Base-by-base conservation (phyloP, 1,140 invertebrate genomes). In the Maconellicoccus hirsutus region DNA sequence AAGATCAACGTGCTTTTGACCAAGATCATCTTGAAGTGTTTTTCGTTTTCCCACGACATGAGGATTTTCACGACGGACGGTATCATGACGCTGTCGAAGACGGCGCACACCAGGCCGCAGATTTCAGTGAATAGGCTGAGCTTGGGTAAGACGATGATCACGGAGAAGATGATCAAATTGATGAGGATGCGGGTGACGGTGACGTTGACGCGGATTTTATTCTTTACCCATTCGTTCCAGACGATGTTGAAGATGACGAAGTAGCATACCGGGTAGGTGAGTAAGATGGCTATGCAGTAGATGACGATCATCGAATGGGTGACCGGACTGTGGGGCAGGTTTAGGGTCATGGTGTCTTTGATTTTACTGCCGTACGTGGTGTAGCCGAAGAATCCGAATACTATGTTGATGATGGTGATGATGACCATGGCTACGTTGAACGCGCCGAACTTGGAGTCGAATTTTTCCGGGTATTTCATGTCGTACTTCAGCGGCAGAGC, bases 351-450 rank as follows among this genome's bases (percentile, higher is more conserved):
- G 25, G 75, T 78, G 3, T 78, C 78, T 59, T 75, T 70, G 4
- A 78, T 76, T 19, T 75, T 71, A 16, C 79, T 78, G 14, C 82
- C 82, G 76, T 81, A 84, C 61, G 78, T 78, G 1, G 84, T 72
- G 75, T 84, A 84, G 4, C 83, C 83, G 75, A 80, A 83, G 76
- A 83, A 83, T 59, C 82, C 83, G 42, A 82, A 74, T 19, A 78
- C 77, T 23, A 78, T 76, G 74, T 83, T 84, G 6, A 83, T 72
- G 59, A 76, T 72, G 4, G 76, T 75, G 7, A 83, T 80, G 21
- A 79, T 75, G 4, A 77, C 72, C 83, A 84, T 83, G 4, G 78
- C 78, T 0, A 78, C 76, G 72, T 82, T 83, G 7, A 84, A 71
- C 0, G 84, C 81, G 4, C 83, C 83, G 14, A 75, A 78, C 72